Percentiles rank a stretch among this genome's conserved stretches.
phyloP scores from a whole-genome alignment of 2,113 vertebrate genomes.

The Cryptotis parvus region DNA sequence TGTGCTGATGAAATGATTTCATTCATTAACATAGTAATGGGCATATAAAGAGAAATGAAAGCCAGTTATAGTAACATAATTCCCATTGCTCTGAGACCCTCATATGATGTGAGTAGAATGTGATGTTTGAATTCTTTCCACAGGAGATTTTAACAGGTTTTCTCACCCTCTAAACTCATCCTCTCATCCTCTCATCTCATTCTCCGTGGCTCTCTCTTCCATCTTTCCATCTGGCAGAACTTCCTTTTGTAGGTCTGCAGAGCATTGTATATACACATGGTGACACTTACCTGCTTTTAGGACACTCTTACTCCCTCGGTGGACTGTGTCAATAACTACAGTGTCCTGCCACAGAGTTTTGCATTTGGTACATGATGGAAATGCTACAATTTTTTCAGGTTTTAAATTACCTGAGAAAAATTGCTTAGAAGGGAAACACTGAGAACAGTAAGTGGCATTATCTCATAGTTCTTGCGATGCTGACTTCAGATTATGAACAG shows the following conservation, averaged over 20 bases:
- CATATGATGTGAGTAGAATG: neutral
- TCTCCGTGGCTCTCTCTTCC: neutral
- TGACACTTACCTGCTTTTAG: neutral
- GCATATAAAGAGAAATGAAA: neutral
- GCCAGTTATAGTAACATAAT: neutral
- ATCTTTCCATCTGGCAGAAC: neutral
- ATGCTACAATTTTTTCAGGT: neutral
- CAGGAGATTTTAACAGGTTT: no score
- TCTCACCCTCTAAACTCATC: neutral
- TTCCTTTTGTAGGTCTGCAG: neutral
- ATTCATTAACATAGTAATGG: neutral
- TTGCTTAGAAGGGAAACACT: neutral
- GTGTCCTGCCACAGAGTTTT: neutral
- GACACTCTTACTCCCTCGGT: neutral
- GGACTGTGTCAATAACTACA: neutral
- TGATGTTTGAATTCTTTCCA: neutral
- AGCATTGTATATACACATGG: neutral
- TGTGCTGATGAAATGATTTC: neutral
- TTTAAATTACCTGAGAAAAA: neutral
- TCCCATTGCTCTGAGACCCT: neutral
- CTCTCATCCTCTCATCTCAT: neutral
- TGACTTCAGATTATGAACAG: neutral
- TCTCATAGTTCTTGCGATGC: neutral
- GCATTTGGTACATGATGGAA: neutral
- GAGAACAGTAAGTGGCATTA: neutral